Conservation (phyloP, 2,113 vertebrate genomes). For the Thermophis baileyi region DNA sequence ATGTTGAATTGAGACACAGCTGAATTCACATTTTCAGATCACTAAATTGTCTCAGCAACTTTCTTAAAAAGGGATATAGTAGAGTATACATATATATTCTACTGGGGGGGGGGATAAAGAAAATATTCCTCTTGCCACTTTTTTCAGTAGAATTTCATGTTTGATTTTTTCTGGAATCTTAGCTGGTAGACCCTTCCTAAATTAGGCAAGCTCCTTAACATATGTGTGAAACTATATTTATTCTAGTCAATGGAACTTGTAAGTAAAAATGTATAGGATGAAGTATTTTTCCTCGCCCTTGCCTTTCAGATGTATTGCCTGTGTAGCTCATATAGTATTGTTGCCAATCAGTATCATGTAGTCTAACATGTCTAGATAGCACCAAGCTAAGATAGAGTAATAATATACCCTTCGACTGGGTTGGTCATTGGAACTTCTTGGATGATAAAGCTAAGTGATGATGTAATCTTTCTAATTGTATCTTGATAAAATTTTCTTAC, state of each 20-base stretch:
- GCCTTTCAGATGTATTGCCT: background rate
- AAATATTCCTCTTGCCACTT: background rate
- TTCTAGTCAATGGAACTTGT: background rate
- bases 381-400: background rate
- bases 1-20: background rate
- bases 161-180: background rate
- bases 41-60: background rate
- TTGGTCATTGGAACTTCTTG: background rate
- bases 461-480: background rate
- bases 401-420: background rate
- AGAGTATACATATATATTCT: background rate
- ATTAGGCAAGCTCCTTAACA: background rate
- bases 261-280: background rate
- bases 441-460: background rate
- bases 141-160: background rate
- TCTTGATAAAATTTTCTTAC: background rate
- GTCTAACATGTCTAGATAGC: background rate
- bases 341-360: background rate
- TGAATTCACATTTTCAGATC: background rate
- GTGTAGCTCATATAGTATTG: background rate
- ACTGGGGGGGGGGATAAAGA: background rate
- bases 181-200: background rate
- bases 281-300: background rate
- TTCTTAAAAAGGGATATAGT: background rate
- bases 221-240: background rate